phyloP scores from a whole-genome alignment of 1,140 invertebrate species.

The Listronotus bonariensis region DNA sequence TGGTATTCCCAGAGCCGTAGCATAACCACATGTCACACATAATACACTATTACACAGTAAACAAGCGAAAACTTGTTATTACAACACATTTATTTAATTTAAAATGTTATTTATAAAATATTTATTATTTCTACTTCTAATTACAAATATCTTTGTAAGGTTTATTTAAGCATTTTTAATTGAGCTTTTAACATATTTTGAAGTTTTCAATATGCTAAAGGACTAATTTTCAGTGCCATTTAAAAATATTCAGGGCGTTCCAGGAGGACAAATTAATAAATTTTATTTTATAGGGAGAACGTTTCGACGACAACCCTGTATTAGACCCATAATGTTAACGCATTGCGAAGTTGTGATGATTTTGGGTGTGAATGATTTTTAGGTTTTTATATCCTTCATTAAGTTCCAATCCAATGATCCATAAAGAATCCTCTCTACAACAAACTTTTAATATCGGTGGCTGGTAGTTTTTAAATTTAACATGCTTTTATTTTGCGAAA shows the following conservation, averaged over 20 bases:
- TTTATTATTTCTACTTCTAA: slow-evolving; percentile 10
- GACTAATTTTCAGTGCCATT: slow-evolving; percentile 28
- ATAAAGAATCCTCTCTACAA: slow-evolving; percentile 53
- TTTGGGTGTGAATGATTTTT: slow-evolving; percentile 39
- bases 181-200: slow-evolving; percentile 1
- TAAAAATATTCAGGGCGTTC: slow-evolving; percentile 21
- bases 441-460: slow-evolving; percentile 15
- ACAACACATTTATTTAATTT: slow-evolving; percentile 37
- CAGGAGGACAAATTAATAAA: slow-evolving; percentile 25
- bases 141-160: slow-evolving; percentile 32
- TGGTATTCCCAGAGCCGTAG: not conserved
- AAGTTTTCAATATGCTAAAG: slow-evolving; percentile 15
- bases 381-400: slow-evolving; percentile 40
- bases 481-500: slow-evolving; percentile 33
- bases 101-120: slow-evolving; percentile 34
- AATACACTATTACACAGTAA: slow-evolving; percentile 31
- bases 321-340: slow-evolving; percentile 51
- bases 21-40: slow-evolving; percentile 40
- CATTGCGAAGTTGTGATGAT: slow-evolving; percentile 44
- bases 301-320: slow-evolving; percentile 44
- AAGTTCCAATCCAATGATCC: slow-evolving; percentile 29
- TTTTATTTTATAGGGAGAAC: slow-evolving; percentile 50
- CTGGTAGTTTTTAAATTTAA: slow-evolving; percentile 21
- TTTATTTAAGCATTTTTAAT: slow-evolving; percentile 16
- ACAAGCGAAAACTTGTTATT: slow-evolving; percentile 44